phyloP scores from a whole-genome alignment of 2,797 vertebrate genomes.

The Sebastiscus albofasciatus region DNA sequence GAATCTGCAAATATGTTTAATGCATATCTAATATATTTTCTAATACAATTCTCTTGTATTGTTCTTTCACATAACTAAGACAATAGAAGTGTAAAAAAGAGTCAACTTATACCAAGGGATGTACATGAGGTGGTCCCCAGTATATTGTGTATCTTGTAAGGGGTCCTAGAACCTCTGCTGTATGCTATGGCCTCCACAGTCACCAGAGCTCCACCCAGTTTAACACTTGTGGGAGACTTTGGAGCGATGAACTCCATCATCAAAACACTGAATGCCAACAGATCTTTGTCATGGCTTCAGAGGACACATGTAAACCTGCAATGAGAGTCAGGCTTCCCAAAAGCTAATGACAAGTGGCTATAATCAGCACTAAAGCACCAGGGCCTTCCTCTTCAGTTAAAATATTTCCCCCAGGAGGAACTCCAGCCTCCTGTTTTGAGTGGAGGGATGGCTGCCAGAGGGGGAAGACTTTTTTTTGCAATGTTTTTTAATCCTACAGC shows the following conservation, averaged over 20 bases:
- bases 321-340: conserved; percentile 2
- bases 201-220: too few species aligned
- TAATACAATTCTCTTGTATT: too few species aligned
- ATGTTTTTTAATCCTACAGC: conserved; percentile 60
- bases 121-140: too few species aligned
- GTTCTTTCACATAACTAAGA: too few species aligned
- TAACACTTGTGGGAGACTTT: background rate
- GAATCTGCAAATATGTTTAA: too few species aligned
- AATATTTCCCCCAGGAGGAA: conserved; percentile 20
- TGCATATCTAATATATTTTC: too few species aligned
- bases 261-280: background rate
- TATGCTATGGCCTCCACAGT: too few species aligned
- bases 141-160: too few species aligned
- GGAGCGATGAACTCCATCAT: background rate
- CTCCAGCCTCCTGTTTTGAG: conserved; percentile 42
- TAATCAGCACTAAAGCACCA: conserved; percentile 31
- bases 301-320: background rate
- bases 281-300: background rate
- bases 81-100: too few species aligned
- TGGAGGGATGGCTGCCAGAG: background rate
- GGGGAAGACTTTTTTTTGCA: conserved; percentile 6
- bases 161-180: too few species aligned
- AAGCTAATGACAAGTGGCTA: conserved; percentile 30
- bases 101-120: too few species aligned
- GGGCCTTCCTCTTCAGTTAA: conserved; percentile 15